Evolutionary conservation across 2,113 vertebrate species (phyloP), one percentile per base, ranked within the genome.

Genomic region (Gila orcuttii): DNA sequence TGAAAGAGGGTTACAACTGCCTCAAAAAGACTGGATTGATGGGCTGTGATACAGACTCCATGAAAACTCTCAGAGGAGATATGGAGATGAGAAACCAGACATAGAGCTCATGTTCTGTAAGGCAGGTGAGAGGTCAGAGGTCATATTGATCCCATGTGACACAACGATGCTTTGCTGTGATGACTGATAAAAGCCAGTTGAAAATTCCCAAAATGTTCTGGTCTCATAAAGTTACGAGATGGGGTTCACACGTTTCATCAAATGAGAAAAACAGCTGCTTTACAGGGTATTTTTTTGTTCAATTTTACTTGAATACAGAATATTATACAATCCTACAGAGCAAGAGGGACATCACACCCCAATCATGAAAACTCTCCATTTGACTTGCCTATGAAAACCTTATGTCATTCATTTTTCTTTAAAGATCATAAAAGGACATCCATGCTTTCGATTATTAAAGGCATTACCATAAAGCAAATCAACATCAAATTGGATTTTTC

Each of bases 21-120:
- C 74, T 68, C 25, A 39, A 28, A 69, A 57, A 71, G 59, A 66
- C 28, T 74, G 13, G 84, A 89, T 86, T 86, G 66, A 89, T 87
- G 81, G 47, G 28, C 84, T 89, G 84, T 86, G 81, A 87, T 82
- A 75, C 71, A 69, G 83, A 47, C 64, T 68, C 71, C 36, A 8
- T 19, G 31, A 87, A 83, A 28, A 76, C 57, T 57, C 82, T 86
- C 60, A 45, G 28, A 52, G 47, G 60, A 77, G 77, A 86, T 47
- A 42, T 64, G 47, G 45, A 74, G 57, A 79, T 79, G 55, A 68
- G 45, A 83, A 71, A 62, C 19, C 62, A 84, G 15, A 81, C 45
- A 81, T 82, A 17, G 21, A 59, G 79, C 60, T 74, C 55, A 79
- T 47, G 42, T 69, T 83, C 50, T 59, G 39, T 31, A 42, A 33